Conservation (phyloP, 2,888 invertebrate species). For the Lapara coniferarum region DNA sequence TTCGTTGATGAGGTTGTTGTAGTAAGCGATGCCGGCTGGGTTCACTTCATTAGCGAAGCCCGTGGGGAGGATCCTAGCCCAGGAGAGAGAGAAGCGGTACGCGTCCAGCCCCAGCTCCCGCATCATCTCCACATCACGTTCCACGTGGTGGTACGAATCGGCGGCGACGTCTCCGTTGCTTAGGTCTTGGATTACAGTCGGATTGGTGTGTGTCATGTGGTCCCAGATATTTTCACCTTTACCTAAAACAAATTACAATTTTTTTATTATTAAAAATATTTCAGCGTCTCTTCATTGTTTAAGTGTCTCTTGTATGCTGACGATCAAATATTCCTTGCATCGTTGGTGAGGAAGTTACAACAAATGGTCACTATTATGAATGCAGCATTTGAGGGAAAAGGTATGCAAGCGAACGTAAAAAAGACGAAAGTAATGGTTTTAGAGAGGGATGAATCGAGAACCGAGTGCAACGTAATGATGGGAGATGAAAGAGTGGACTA, state of each 20-base stretch:
- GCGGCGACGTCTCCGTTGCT: conserved; percentile 81
- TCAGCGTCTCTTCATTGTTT: too few relatives aligned
- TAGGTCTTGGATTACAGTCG: conserved; percentile 41
- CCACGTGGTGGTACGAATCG: conserved; percentile 77
- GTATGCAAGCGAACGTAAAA: too few relatives aligned
- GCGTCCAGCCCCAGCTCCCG: conserved; percentile 70
- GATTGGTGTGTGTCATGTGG: conserved; percentile 43
- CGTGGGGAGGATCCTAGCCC: conserved; percentile 70
- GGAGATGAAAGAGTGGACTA: too few relatives aligned
- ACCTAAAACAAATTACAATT: conserved; percentile 1
- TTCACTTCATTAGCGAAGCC: conserved; percentile 60
- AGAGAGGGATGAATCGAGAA: too few relatives aligned
- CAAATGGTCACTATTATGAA: too few relatives aligned
- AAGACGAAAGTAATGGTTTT: too few relatives aligned
- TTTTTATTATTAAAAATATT: too few relatives aligned
- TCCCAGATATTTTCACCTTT: conserved; percentile 52
- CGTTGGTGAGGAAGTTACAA: too few relatives aligned
- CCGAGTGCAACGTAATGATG: too few relatives aligned
- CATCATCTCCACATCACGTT: conserved; percentile 76
- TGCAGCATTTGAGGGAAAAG: too few relatives aligned
- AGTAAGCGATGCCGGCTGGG: conserved; percentile 74
- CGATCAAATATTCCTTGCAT: too few relatives aligned
- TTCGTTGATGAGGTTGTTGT: conserved; percentile 81
- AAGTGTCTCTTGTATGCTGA: too few relatives aligned
- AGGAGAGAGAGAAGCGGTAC: conserved; percentile 84